phyloP scores from a whole-genome alignment of 2,113 vertebrate species.

The Petromus typicus region DNA sequence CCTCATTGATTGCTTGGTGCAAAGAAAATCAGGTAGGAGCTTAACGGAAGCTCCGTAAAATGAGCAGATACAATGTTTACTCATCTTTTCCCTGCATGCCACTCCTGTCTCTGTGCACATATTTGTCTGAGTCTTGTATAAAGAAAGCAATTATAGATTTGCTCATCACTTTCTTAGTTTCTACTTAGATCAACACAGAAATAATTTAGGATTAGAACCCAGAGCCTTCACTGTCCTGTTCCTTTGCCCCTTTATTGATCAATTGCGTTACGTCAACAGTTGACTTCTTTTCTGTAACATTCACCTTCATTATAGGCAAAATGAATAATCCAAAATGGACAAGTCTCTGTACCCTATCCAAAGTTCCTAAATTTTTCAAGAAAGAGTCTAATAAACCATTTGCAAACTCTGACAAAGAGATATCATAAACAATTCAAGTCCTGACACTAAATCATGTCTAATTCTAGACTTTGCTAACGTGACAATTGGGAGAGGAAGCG shows the following conservation, averaged over 20 bases:
- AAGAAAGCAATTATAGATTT: background rate
- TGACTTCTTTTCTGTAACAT: background rate
- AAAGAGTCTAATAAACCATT: background rate
- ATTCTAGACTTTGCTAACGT: conserved; percentile 10
- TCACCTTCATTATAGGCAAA: background rate
- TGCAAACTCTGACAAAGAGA: background rate
- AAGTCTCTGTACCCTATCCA: background rate
- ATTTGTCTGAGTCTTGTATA: background rate
- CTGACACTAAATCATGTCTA: conserved; percentile 1
- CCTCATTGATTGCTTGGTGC: background rate
- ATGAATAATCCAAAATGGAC: background rate
- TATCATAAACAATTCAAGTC: conserved; percentile 30
- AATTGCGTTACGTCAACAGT: background rate
- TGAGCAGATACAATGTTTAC: background rate
- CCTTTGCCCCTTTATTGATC: background rate
- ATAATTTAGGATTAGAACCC: rapidly evolving
- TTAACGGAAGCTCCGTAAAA: background rate
- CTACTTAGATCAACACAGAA: background rate
- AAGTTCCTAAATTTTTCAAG: background rate
- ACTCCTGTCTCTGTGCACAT: background rate
- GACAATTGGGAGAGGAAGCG: conserved; percentile 36
- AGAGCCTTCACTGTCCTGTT: background rate
- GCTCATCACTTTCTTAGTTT: background rate
- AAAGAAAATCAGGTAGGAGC: background rate
- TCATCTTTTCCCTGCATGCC: background rate